phyloP scores from a whole-genome alignment of 1,140 invertebrate genomes.

The Lucilia cuprina region DNA sequence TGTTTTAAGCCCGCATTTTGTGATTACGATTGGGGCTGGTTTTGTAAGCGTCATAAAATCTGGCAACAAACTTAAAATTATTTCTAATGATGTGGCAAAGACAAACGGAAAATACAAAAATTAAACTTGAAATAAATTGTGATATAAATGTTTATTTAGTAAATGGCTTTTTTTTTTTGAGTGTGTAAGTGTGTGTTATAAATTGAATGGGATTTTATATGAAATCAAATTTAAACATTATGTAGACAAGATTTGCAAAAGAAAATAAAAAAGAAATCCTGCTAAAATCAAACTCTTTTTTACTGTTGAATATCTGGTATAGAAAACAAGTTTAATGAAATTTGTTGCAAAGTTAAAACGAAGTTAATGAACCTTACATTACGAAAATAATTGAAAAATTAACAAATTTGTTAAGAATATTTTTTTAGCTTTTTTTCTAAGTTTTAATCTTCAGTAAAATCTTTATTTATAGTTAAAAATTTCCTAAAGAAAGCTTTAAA shows the following conservation, averaged over 20 bases:
- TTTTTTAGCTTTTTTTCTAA: too few relatives aligned
- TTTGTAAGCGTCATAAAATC: background rate
- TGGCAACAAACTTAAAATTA: background rate
- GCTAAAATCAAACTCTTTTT: background rate
- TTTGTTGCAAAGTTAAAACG: background rate
- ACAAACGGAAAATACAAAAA: background rate
- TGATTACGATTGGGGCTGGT: background rate
- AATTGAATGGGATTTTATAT: background rate
- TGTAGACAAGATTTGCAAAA: background rate
- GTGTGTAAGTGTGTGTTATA: background rate
- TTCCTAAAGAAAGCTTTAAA: too few relatives aligned
- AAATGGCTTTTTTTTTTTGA: background rate
- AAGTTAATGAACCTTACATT: too few relatives aligned
- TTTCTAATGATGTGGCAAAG: conserved; percentile 14
- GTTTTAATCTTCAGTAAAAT: too few relatives aligned
- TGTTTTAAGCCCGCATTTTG: background rate
- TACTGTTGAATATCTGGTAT: background rate
- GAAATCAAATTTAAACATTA: too few relatives aligned
- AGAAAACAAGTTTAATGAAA: background rate
- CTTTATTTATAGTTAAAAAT: too few relatives aligned
- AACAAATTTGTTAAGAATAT: too few relatives aligned
- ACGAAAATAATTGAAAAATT: too few relatives aligned
- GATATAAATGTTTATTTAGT: background rate
- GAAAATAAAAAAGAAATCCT: background rate
- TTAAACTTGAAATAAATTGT: conserved; percentile 15